Evolutionary conservation across 2,888 invertebrate species (phyloP).

Genomic region (Agrotis exclamationis): DNA sequence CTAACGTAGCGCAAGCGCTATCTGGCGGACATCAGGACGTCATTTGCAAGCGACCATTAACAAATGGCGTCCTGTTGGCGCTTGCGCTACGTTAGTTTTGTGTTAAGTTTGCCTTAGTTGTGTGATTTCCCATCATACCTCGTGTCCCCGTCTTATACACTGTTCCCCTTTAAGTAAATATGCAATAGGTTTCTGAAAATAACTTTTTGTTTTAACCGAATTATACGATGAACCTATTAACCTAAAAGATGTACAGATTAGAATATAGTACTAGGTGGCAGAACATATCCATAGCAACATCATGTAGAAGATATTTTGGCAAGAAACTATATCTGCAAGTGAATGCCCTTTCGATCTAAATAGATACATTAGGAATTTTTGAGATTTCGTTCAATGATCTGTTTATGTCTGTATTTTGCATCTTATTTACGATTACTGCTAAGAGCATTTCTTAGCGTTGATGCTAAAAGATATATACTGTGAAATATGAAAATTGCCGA

Average conservation of each 20-base stretch:
- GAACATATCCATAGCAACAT: conserved; percentile 32
- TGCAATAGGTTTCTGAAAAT: conserved; percentile 14
- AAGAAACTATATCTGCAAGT: conserved; percentile 47
- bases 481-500: conserved; percentile 1
- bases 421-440: conserved; percentile 39
- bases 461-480: conserved; percentile 25
- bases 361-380: conserved; percentile 43
- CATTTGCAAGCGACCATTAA: too few species aligned
- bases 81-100: too few species aligned
- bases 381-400: conserved; percentile 49
- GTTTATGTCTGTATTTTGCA: conserved; percentile 41
- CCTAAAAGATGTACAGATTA: conserved; percentile 23
- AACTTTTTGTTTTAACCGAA: conserved; percentile 17
- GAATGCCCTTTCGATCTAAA: conserved; percentile 57
- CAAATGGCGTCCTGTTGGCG: too few species aligned
- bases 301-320: conserved; percentile 52
- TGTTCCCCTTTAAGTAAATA: too few species aligned
- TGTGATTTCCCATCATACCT: too few species aligned
- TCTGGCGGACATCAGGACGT: too few species aligned
- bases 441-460: conserved; percentile 21
- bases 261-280: background rate
- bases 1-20: too few species aligned
- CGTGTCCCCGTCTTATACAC: too few species aligned
- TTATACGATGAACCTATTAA: conserved; percentile 21
- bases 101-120: too few species aligned